Percentiles rank a stretch among this genome's conserved stretches.
Conservation (phyloP, 2,888 invertebrate species). For the Drosophila subquinaria region DNA sequence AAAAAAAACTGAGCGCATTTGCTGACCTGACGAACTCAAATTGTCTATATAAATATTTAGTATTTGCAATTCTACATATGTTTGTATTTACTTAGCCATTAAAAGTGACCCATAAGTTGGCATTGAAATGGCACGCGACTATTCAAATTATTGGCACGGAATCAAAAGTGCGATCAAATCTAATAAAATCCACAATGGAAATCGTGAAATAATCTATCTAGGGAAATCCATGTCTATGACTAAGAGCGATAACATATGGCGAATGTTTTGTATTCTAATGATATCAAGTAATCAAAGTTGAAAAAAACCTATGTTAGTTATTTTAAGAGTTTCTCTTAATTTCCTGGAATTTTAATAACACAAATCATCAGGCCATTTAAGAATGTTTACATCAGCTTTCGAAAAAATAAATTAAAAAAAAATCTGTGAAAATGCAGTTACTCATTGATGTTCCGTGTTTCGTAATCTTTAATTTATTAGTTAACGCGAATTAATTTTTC, state of each 20-base stretch:
- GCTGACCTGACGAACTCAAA: slow-evolving; percentile 16
- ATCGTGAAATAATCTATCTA: neutral
- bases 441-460: neutral
- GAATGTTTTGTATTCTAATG: neutral
- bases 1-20: neutral
- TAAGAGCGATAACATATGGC: neutral
- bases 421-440: neutral
- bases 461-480: too few relatives aligned
- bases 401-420: neutral
- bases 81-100: neutral
- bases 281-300: neutral
- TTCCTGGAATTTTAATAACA: neutral
- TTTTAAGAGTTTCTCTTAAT: neutral
- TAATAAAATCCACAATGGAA: neutral
- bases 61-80: slow-evolving; percentile 3
- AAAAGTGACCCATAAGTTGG: slow-evolving; percentile 7
- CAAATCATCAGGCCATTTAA: neutral
- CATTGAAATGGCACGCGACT: slow-evolving; percentile 36
- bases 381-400: neutral
- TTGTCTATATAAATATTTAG: slow-evolving; percentile 44
- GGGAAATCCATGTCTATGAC: neutral
- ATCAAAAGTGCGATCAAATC: slow-evolving; percentile 19
- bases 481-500: neutral
- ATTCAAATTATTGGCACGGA: slow-evolving; percentile 9
- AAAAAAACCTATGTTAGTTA: neutral